Percentiles rank a stretch among this genome's conserved stretches.
Evolutionary conservation across 2,888 invertebrate species (phyloP).

Genomic region (Tenthredo mesomela): DNA sequence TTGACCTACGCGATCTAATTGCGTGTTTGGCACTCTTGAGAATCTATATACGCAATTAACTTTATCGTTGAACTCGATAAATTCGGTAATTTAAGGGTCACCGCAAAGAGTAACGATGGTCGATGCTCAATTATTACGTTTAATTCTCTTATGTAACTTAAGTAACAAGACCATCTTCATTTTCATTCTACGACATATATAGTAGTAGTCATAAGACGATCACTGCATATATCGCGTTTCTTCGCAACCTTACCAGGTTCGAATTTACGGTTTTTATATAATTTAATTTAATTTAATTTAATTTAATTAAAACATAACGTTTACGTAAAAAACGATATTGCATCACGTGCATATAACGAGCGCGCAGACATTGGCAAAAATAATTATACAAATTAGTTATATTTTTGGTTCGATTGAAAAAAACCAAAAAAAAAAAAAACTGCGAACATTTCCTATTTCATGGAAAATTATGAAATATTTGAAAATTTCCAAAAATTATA

Average conservation of each 20-base stretch:
- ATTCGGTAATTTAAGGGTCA: constrained; percentile 7
- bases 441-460: no score
- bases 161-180: neutral
- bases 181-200: neutral
- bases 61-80: neutral
- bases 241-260: neutral
- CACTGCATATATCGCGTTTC: neutral
- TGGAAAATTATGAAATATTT: no score
- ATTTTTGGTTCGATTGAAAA: no score
- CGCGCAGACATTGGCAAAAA: no score
- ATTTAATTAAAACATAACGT: neutral
- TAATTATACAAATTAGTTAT: no score
- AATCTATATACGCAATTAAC: neutral
- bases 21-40: neutral
- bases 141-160: neutral
- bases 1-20: neutral
- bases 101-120: neutral
- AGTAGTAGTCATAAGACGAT: neutral
- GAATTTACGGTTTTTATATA: neutral
- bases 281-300: neutral
- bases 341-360: neutral
- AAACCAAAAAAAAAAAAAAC: no score
- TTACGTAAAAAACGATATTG: neutral
- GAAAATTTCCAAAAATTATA: no score
- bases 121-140: constrained; percentile 7